Conservation (phyloP, 2,797 vertebrate species). For the Arctocebus calabarensis region DNA sequence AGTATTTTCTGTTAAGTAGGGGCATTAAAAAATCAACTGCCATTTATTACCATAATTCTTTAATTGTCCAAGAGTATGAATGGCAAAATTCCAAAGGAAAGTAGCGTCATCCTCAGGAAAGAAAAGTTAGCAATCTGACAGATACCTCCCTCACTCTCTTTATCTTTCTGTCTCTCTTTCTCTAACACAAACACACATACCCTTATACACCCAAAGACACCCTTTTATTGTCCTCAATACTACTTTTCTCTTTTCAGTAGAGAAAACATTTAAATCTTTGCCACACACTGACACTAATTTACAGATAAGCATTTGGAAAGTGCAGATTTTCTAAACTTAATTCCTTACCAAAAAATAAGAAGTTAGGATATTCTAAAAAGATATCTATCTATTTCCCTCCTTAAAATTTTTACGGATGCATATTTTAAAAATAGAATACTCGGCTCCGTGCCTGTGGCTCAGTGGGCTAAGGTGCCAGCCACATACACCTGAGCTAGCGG, state of each 20-base stretch:
- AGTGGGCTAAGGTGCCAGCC: no score
- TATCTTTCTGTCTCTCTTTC: neutral
- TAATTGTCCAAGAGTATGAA: neutral
- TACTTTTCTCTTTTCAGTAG: slow-evolving; percentile 32
- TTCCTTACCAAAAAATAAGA: neutral
- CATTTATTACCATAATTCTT: neutral
- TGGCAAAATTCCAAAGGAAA: slow-evolving; percentile 17
- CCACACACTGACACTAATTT: neutral
- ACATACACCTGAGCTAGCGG: no score
- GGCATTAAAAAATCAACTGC: neutral
- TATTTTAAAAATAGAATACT: neutral
- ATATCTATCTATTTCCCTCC: neutral
- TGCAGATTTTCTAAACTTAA: neutral
- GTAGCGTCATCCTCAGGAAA: neutral
- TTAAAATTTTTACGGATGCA: neutral
- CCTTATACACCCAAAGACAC: neutral
- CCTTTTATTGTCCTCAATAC: neutral
- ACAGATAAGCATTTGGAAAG: neutral
- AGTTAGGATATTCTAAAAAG: slow-evolving; percentile 22
- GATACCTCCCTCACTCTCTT: neutral
- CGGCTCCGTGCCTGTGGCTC: no score
- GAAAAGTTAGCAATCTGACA: neutral
- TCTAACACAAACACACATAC: neutral
- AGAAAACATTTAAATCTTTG: neutral
- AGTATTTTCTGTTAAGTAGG: neutral